phyloP scores from a whole-genome alignment of 1,140 invertebrate genomes.

The Cataglyphis hispanica region DNA sequence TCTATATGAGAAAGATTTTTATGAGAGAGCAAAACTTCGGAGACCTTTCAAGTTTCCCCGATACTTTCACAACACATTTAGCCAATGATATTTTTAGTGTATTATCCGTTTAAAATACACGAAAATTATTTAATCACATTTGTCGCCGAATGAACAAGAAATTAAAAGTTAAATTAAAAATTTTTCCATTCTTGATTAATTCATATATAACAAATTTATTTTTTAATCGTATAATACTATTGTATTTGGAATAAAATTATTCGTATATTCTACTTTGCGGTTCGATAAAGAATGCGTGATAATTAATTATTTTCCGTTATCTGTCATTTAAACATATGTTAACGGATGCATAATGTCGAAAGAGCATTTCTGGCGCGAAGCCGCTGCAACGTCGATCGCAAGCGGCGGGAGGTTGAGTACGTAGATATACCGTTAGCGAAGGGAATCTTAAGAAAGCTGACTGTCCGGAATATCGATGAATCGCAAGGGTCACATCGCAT shows the following conservation, averaged over 20 bases:
- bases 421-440: conserved; percentile 44
- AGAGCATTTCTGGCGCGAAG: conserved; percentile 12
- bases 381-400: conserved; percentile 20
- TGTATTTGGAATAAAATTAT: background rate
- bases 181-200: background rate
- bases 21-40: background rate
- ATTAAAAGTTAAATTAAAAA: no score
- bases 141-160: background rate
- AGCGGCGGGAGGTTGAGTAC: conserved; percentile 26
- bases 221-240: background rate
- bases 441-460: conserved; percentile 54
- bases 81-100: background rate
- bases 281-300: background rate
- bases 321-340: background rate
- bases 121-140: background rate
- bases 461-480: conserved; percentile 60
- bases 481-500: conserved; percentile 36
- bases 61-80: conserved; percentile 19
- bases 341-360: conserved; percentile 10
- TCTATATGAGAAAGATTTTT: background rate
- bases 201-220: no score
- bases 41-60: background rate
- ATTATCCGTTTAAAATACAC: background rate
- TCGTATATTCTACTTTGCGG: background rate
- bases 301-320: conserved; percentile 34